Base-by-base conservation (phyloP, 2,113 vertebrate genomes). In the Orientallactaga bullata region DNA sequence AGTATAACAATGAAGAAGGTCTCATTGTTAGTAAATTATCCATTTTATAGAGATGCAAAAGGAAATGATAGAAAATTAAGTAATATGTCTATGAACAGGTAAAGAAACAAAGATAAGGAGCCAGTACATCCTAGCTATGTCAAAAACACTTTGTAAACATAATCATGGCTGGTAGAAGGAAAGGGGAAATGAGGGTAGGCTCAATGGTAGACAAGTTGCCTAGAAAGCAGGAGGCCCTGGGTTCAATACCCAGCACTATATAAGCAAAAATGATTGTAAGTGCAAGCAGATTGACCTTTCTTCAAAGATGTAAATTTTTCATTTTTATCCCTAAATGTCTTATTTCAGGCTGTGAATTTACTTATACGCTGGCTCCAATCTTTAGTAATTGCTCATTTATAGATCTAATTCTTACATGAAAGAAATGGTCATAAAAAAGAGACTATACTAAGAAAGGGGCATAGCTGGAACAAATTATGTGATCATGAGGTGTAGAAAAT, bases 371-470 rank as follows among this genome's bases (percentile, higher is more conserved):
- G 35, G 86, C 61, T 85, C 66, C 47, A 51, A 17, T 82, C 4
- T 94, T 94, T 87, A 30, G 23, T 73, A 89, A 93, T 89, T 96
- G 47, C n/a, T 71, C 21, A 81, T 88, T 93, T 77, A 88, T 60
- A 85, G n/a, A 80, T 9, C 69, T 16, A 68, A 72, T 94, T 92
- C 35, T 84, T 88, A 74, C 35, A 66, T 77, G 74, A 89, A 95
- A 82, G n/a, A 84, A 91, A 91, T 58, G 68, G 21, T 68, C 95
- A 90, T 85, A 47, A 83, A 94, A 91, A 95, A 63, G 26, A 69
- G 84, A 72, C 47, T 77, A 30, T 30, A 92, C 82, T 82, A 61
- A 6, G 35, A 91, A 82, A 88, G 20, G 51, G 47, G 55, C 39
- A 68, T 60, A 39, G 65, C 55, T 30, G 69, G 74, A 68, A n/a